Evolutionary conservation across 2,888 invertebrate genomes (phyloP), one percentile per base, ranked within the genome.

Genomic region (Drosophila aldrichi): DNA sequence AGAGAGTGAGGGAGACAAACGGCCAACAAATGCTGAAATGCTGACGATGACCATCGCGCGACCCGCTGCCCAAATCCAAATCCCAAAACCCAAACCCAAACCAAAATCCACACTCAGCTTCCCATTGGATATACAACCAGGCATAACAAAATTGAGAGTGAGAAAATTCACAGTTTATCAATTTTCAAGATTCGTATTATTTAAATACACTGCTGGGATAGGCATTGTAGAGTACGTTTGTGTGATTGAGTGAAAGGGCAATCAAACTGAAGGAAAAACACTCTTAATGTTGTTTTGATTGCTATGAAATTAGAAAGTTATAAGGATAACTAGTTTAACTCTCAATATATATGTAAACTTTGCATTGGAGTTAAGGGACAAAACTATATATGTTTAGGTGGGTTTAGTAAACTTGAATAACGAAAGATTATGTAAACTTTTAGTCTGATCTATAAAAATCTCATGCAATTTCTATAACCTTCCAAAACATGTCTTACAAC

Each of bases 91-190:
- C 25, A 25, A 25, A 25, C 25, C 25, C 25, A 9, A 34, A 16
- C 57, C 34, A 10, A 52, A n/a, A 10, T 49, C 43, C 22, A 52
- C 44, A 38, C 52, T 48, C 40, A 32, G 66, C 44, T 88, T 76
- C 76, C 75, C 81, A 74, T 79, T 81, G 54, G 12, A 2, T 40
- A 25, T 44, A 57, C 77, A 79, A 77, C 67, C 67, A 70, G 55
- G 58, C 70, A 74, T 34, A 72, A 65, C 62, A 77, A 74, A 79
- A 79, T 74, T 74, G 86, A 89, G 90, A 91, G 90, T 91, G 90
- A 89, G 90, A 90, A 91, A 88, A 90, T 82, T 82, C 80, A 81
- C 82, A 86, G 89, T 79, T 90, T 91, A 91, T 91, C 91, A 83
- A 87, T 79, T 85, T 81, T 75, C 54, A 58, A 81, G 90, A 90